These are phyloP conservation scores for Rattus rattus DNA, from an alignment of 2,113 vertebrate species.

Conservation along the genomic window DNA sequence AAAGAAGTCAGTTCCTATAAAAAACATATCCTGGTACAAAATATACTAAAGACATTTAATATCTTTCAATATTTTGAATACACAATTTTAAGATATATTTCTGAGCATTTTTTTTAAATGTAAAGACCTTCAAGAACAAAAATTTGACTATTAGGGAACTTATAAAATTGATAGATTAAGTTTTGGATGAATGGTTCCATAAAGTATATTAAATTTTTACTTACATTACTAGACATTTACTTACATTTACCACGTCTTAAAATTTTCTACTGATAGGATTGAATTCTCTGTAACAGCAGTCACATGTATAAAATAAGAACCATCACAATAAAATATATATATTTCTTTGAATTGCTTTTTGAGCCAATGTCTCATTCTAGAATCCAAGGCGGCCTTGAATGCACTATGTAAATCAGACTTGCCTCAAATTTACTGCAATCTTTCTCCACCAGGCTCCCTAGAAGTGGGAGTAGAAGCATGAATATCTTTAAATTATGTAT, in stretches of 20 bases:
- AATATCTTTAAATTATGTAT: neutral
- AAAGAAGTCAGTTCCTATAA: neutral
- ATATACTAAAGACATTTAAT: neutral
- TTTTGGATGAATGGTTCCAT: neutral
- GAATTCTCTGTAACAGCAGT: neutral
- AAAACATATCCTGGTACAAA: neutral
- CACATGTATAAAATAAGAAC: neutral
- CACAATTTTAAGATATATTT: neutral
- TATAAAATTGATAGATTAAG: neutral
- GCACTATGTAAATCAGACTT: neutral
- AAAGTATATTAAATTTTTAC: neutral
- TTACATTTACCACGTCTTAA: neutral
- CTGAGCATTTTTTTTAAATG: neutral
- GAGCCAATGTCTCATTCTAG: neutral
- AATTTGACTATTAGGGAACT: neutral
- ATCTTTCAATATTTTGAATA: neutral
- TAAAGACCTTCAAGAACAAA: neutral
- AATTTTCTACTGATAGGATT: neutral
- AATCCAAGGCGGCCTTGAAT: neutral
- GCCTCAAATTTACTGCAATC: neutral
- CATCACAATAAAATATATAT: neutral
- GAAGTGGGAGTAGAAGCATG: neutral
- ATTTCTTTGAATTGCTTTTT: neutral
- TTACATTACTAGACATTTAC: neutral
- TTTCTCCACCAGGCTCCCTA: neutral